Evolutionary conservation across 2,888 invertebrate genomes (phyloP), one percentile per base, ranked within the genome.

Genomic region (Slavum lentiscoides): DNA sequence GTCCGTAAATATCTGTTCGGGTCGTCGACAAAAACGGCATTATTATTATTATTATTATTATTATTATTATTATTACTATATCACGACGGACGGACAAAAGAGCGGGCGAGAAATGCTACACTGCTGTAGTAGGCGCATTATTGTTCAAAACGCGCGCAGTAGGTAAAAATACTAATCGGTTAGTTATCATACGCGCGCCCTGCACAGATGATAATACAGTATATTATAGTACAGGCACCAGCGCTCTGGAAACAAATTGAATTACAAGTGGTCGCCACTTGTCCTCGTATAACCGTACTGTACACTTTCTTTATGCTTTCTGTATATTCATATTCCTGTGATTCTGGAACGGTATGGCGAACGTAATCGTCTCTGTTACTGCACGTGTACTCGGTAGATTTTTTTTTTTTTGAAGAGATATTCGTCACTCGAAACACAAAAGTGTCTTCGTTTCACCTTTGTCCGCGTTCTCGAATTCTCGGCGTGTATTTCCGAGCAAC

Each of bases 171-270:
- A n/a, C n/a, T 53, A 70, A 77, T 77, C 68, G 53, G 61, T 69
- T 68, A 59, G 59, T 23, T 30, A 30, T 30, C 30, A 30, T 30
- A 30, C 4, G 23, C 59, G 21, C 13, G 53, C 30, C 15, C 43
- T 21, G 30, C 49, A 17, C 37, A 17, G 30, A 30, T 30, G 4
- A 30, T 30, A 30, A 30, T 30, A 30, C 4, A 30, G 30, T 30
- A n/a, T n/a, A n/a, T n/a, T n/a, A n/a, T n/a, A 49, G 59, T 37
- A 67, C 23, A 58, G 30, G 49, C 30, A 77, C 30, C 49, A 23
- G 61, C n/a, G 61, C n/a, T 61, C 39, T n/a, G 43, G 39, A 68
- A 55, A 72, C 70, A 58, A 72, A 72, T 80, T 80, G 66, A 80
- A 80, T 66, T 72, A 58, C 30, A 19, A 80, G 70, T 39, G 64